Evolutionary conservation across 2,113 vertebrate genomes (phyloP).

Genomic region (Rhea pennata): DNA sequence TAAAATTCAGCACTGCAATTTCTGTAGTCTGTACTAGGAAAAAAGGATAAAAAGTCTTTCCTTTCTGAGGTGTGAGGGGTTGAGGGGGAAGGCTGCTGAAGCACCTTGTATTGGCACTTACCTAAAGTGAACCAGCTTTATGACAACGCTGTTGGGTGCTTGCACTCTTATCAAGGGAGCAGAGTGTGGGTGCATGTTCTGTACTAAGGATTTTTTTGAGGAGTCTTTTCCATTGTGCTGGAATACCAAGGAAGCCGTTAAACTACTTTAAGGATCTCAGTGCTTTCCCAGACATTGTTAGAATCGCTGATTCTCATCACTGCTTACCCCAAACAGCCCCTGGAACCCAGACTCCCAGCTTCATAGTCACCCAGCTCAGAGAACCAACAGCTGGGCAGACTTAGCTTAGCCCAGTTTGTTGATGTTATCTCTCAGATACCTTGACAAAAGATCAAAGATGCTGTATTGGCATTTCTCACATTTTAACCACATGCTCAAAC

Average conservation of each 20-base stretch:
- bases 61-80: neutral
- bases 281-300: neutral
- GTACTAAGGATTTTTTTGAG: neutral
- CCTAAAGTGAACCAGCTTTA: neutral
- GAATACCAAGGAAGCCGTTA: neutral
- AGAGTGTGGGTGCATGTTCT: neutral
- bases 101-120: neutral
- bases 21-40: neutral
- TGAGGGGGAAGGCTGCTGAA: neutral
- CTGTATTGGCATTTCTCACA: neutral
- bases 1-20: neutral
- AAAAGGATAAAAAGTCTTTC: neutral
- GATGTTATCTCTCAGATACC: neutral
- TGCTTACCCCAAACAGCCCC: neutral
- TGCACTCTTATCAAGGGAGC: neutral
- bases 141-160: neutral
- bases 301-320: neutral
- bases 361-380: neutral
- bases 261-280: neutral
- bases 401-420: neutral
- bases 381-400: neutral
- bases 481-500: neutral
- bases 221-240: neutral
- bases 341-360: neutral
- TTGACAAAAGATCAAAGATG: too few relatives aligned